phyloP scores from a whole-genome alignment of 2,888 invertebrate genomes.

The Lymantria dispar region DNA sequence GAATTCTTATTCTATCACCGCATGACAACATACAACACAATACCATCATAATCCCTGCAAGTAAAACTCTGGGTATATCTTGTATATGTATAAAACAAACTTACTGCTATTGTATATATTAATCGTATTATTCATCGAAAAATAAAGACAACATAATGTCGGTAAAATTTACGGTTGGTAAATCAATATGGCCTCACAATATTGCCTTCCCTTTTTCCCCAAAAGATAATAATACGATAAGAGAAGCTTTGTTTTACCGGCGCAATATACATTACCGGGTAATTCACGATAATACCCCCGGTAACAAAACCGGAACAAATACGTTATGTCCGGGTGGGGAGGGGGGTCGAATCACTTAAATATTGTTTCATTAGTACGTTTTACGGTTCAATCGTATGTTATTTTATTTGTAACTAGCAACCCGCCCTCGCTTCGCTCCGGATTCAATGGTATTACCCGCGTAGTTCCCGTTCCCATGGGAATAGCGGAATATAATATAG shows the following conservation, averaged over 20 bases:
- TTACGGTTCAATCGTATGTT: slow-evolving; percentile 1
- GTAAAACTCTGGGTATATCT: too few species aligned
- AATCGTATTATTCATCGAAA: not conserved
- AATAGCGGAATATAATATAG: too few species aligned
- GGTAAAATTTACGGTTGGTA: slow-evolving; percentile 1
- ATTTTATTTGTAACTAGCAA: not conserved
- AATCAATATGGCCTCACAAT: slow-evolving; percentile 7
- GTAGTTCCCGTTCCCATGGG: too few species aligned
- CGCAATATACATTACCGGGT: slow-evolving; percentile 17
- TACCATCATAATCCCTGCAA: too few species aligned
- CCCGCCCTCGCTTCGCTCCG: too few species aligned
- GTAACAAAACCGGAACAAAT: slow-evolving; percentile 13
- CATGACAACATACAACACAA: too few species aligned
- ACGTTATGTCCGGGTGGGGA: not conserved
- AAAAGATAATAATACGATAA: slow-evolving; percentile 23
- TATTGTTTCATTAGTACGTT: slow-evolving; percentile 6
- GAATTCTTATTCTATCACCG: too few species aligned
- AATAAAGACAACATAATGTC: not conserved
- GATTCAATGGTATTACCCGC: too few species aligned
- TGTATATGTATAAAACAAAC: too few species aligned
- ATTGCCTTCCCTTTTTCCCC: slow-evolving; percentile 11
- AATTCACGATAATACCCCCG: slow-evolving; percentile 8
- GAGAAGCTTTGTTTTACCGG: slow-evolving; percentile 18
- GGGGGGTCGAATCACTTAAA: slow-evolving; percentile 2
- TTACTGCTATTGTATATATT: too few species aligned